phyloP scores from a whole-genome alignment of 2,888 invertebrate genomes.

The Leptinotarsa juncta region DNA sequence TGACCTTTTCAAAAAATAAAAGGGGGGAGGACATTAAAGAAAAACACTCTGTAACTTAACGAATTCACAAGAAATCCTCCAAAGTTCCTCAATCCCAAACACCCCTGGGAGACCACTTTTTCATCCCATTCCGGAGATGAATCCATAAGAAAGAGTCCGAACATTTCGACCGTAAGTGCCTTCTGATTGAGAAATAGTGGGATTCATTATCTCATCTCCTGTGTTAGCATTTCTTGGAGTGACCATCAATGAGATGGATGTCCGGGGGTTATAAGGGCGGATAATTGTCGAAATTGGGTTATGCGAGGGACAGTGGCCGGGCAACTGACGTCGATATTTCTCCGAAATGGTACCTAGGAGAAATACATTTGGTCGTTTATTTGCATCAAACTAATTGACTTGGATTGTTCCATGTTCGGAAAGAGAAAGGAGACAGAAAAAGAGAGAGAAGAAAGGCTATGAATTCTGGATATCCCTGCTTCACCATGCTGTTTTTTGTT shows the following conservation, averaged over 20 bases:
- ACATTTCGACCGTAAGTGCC: constrained; percentile 6
- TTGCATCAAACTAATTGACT: constrained; percentile 57
- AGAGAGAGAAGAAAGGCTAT: too few relatives aligned
- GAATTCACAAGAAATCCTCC: not conserved
- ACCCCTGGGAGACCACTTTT: not conserved
- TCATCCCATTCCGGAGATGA: not conserved
- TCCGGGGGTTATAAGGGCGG: constrained; percentile 53
- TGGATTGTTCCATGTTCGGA: constrained; percentile 29
- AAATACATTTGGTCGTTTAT: constrained; percentile 56
- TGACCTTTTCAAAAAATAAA: too few relatives aligned
- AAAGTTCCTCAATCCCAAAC: not conserved
- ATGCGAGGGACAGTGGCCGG: constrained; percentile 59
- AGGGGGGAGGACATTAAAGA: too few relatives aligned
- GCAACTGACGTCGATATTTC: constrained; percentile 56
- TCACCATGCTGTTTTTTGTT: too few relatives aligned
- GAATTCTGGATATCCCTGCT: too few relatives aligned
- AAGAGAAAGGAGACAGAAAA: not conserved
- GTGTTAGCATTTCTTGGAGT: constrained; percentile 52
- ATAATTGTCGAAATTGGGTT: constrained; percentile 63
- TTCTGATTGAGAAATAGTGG: constrained; percentile 47
- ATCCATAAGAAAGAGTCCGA: not conserved
- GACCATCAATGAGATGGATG: constrained; percentile 61
- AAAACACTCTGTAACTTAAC: not conserved
- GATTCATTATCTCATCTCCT: constrained; percentile 48
- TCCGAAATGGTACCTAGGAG: constrained; percentile 59